These are phyloP conservation scores for Papilio xuthus DNA, from an alignment of 1,140 invertebrate species.

Conservation along the genomic window DNA sequence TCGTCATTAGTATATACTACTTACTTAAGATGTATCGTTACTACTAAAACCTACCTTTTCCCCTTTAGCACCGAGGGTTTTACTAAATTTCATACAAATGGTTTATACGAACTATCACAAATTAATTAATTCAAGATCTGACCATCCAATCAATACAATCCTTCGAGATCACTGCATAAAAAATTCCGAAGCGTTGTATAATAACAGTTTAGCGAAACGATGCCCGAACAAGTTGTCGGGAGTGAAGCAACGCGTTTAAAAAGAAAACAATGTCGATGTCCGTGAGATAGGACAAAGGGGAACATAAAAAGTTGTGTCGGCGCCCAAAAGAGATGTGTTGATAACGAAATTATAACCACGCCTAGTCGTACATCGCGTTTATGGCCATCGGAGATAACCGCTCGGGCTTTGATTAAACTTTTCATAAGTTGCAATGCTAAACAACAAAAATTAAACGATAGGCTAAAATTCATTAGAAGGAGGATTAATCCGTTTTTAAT, in stretches of 20 bases:
- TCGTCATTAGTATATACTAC: too few relatives aligned
- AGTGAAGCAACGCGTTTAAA: slow-evolving; percentile 26
- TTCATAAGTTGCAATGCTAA: slow-evolving; percentile 22
- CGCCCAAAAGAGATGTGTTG: slow-evolving; percentile 40
- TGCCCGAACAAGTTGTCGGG: slow-evolving; percentile 12
- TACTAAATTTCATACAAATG: not conserved
- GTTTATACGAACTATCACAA: not conserved
- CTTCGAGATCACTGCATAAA: not conserved
- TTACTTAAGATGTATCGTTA: too few relatives aligned
- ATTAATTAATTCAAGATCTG: not conserved
- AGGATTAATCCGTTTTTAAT: not conserved
- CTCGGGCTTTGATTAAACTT: slow-evolving; percentile 20
- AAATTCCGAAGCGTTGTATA: slow-evolving; percentile 27
- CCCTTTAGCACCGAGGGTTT: too few relatives aligned
- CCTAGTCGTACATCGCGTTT: slow-evolving; percentile 31
- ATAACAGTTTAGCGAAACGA: slow-evolving; percentile 32
- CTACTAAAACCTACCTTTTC: too few relatives aligned
- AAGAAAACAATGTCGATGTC: slow-evolving; percentile 43
- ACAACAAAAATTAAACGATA: not conserved
- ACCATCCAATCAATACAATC: not conserved
- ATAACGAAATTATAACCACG: slow-evolving; percentile 44
- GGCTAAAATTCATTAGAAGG: too few relatives aligned
- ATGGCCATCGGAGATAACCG: slow-evolving; percentile 16
- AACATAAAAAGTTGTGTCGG: slow-evolving; percentile 43
- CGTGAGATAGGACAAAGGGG: slow-evolving; percentile 42